Percentiles rank a stretch among this genome's conserved stretches.
phyloP scores from a whole-genome alignment of 2,888 invertebrate genomes.

The Drosophila crucigera region DNA sequence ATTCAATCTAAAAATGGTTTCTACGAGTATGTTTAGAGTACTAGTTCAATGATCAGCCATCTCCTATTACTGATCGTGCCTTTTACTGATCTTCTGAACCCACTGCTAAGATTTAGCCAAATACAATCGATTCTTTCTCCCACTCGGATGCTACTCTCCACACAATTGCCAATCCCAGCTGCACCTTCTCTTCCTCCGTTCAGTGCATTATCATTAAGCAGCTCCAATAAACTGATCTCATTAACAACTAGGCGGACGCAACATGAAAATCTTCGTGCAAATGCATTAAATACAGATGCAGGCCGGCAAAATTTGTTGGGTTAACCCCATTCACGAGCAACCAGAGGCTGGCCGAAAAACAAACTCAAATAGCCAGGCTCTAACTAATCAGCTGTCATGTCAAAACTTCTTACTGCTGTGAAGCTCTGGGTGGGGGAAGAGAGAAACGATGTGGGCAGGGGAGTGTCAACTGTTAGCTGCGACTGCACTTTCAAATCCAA shows the following conservation, averaged over 20 bases:
- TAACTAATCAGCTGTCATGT: conserved; percentile 75
- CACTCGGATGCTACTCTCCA: neutral
- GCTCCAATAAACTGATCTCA: conserved; percentile 32
- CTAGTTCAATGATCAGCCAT: neutral
- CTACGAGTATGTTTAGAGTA: neutral
- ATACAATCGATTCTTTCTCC: conserved; percentile 4
- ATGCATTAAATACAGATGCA: conserved; percentile 18
- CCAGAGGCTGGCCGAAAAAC: conserved; percentile 30
- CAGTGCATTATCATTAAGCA: conserved; percentile 40
- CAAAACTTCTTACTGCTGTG: conserved; percentile 34
- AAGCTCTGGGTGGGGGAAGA: neutral
- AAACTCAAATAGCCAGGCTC: conserved; percentile 35
- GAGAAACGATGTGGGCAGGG: conserved; percentile 1
- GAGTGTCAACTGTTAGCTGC: conserved; percentile 56
- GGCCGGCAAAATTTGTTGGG: conserved; percentile 7
- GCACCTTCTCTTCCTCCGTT: conserved; percentile 12
- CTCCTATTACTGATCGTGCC: conserved; percentile 4
- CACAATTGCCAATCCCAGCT: conserved; percentile 7
- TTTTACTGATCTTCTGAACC: conserved; percentile 8
- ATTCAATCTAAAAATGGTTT: conserved; percentile 4
- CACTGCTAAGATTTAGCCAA: neutral
- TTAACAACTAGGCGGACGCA: conserved; percentile 16
- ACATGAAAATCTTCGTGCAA: conserved; percentile 24
- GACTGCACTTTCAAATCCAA: conserved; percentile 79
- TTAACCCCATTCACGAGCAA: conserved; percentile 69